Conservation (phyloP, 1,140 invertebrate genomes). For the Vollenhovia emeryi region DNA sequence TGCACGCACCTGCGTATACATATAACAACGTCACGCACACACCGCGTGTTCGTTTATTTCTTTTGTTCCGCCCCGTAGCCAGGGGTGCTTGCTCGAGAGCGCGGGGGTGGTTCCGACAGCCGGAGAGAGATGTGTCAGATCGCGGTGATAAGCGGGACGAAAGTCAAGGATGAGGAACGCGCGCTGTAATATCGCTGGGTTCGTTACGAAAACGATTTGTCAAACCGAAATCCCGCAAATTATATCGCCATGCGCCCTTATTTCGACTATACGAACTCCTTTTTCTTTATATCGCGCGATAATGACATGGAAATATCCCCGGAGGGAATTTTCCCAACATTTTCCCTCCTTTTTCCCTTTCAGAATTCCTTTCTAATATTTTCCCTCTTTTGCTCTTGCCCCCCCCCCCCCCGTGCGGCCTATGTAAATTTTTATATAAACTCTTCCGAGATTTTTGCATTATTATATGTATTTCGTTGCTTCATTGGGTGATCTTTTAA, state of each 20-base stretch:
- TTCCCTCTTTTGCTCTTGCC: not conserved
- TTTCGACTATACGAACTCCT: not conserved
- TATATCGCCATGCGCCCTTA: constrained; percentile 15
- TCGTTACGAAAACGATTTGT: constrained; percentile 45
- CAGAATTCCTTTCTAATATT: not conserved
- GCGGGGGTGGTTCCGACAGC: constrained; percentile 47
- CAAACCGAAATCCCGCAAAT: constrained; percentile 42
- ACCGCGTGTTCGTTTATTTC: constrained; percentile 83
- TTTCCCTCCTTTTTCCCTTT: not conserved
- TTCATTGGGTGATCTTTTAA: not conserved
- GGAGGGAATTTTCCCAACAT: not conserved
- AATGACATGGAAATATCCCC: not conserved
- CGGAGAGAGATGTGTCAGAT: constrained; percentile 61
- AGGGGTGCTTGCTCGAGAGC: constrained; percentile 73
- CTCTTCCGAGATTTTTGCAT: not conserved
- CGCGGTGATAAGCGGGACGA: constrained; percentile 59
- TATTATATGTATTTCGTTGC: not conserved
- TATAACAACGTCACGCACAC: constrained; percentile 84
- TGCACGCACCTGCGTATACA: constrained; percentile 76
- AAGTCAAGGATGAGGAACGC: constrained; percentile 32
- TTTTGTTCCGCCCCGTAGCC: constrained; percentile 82
- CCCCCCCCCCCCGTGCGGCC: too few relatives aligned
- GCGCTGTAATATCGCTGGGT: constrained; percentile 4
- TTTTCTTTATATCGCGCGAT: not conserved
- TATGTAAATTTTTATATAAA: too few relatives aligned